Base-by-base conservation (phyloP, 2,113 vertebrate genomes). In the Upupa epops region DNA sequence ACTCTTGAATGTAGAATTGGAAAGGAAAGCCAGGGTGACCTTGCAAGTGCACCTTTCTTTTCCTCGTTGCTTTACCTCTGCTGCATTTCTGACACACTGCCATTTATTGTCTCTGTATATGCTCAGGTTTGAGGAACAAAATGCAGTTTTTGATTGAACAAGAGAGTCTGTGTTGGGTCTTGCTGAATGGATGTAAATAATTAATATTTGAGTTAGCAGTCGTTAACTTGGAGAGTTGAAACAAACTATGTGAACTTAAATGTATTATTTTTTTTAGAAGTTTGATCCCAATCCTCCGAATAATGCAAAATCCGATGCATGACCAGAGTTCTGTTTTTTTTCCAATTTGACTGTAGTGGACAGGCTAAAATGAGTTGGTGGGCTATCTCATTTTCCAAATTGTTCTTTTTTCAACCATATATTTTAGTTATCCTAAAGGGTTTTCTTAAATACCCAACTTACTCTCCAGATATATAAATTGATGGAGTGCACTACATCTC, bases 361-460 rank as follows among this genome's bases (percentile, higher is more conserved):
- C 54, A 82, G 31, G 22, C 70, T 61, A 42, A 74, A 91, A 65
- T 19, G 89, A 78, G 59, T 54, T 0, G 0, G 22, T 56, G 15
- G 6, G 48, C 13, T 40, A 6, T 61, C n/a, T 73, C 22, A 10
- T 85, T 83, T 74, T 92, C 34, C 22, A 61, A 60, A 75, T 55
- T 8, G 14, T 0, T 73, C 60, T 49, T n/a, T 82, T 21, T 24
- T 17, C 8, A n/a, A n/a, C 36, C 31, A 4, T 48, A 0, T 60
- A 6, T 51, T 84, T 82, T 60, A 46, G 81, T 86, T 83, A 13
- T n/a, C 85, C 29, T 66, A 60, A 69, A 56, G 70, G 3, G 11
- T 89, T 85, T 59, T 77, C 60, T 80, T 91, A 45, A 87, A 52
- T 74, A 66, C 29, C 10, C 24, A 40, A 4, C 60, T 92, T 86